phyloP scores from a whole-genome alignment of 2,888 invertebrate genomes.

The Chloroclysta siterata region DNA sequence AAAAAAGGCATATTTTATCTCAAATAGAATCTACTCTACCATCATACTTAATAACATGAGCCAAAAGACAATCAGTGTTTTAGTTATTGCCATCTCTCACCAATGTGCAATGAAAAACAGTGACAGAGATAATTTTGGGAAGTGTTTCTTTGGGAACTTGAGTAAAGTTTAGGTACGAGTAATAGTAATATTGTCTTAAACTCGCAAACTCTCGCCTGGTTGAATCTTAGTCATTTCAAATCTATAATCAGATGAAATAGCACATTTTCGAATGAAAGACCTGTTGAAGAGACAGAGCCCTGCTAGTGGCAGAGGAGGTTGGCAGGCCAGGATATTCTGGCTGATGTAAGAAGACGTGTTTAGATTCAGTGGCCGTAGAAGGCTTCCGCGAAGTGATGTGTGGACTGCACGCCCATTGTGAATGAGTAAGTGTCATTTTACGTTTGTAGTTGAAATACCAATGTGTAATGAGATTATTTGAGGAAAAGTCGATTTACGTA shows the following conservation, averaged over 20 bases:
- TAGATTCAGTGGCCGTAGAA: constrained; percentile 74
- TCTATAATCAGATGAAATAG: neutral
- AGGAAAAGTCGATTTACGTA: constrained; percentile 12
- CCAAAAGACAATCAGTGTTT: too few species aligned
- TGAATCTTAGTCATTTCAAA: neutral
- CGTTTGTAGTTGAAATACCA: constrained; percentile 51
- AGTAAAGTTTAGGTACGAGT: too few species aligned
- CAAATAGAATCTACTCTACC: too few species aligned
- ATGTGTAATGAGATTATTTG: constrained; percentile 37
- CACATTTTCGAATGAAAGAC: neutral
- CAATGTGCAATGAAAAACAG: too few species aligned
- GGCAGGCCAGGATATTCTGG: constrained; percentile 48
- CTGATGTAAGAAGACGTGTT: constrained; percentile 66
- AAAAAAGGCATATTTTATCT: too few species aligned
- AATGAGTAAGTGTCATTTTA: constrained; percentile 47
- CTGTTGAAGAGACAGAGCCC: neutral
- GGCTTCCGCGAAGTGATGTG: constrained; percentile 76
- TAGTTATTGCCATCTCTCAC: too few species aligned
- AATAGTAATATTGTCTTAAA: too few species aligned
- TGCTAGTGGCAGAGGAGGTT: constrained; percentile 14
- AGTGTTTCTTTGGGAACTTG: too few species aligned
- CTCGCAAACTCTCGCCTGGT: too few species aligned
- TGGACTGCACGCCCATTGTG: constrained; percentile 53
- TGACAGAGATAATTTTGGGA: too few species aligned
- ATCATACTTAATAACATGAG: too few species aligned